These are phyloP conservation scores for Drosophila bifasciata DNA, from an alignment of 1,140 invertebrate species.

Conservation along the genomic window DNA sequence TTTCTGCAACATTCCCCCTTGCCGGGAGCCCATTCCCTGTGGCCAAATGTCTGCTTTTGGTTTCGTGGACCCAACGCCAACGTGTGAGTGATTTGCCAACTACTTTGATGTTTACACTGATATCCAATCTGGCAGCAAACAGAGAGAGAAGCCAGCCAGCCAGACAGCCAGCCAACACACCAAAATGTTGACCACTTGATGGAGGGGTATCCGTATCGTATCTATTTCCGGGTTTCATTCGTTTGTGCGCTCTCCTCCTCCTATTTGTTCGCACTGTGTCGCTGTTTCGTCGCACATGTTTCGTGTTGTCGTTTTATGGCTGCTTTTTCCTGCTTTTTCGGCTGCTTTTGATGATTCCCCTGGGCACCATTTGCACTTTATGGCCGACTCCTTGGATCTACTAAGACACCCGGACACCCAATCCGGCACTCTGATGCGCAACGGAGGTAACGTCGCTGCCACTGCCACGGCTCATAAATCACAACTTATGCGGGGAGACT, in stretches of 20 bases:
- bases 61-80: constrained; percentile 38
- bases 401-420: too few relatives aligned
- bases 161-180: neutral
- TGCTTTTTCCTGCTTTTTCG: too few relatives aligned
- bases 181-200: constrained; percentile 65
- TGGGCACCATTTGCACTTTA: constrained; percentile 78
- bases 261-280: neutral
- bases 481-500: constrained; percentile 45
- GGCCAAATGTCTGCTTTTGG: constrained; percentile 23
- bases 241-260: neutral
- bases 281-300: constrained; percentile 59
- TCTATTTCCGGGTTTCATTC: constrained; percentile 55
- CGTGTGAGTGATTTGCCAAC: constrained; percentile 66
- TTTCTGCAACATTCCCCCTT: neutral
- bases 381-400: constrained; percentile 27
- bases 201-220: too few relatives aligned
- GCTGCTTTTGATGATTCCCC: constrained; percentile 73
- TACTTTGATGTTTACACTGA: constrained; percentile 66
- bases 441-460: constrained; percentile 16
- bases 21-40: neutral
- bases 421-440: too few relatives aligned
- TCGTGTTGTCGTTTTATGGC: constrained; percentile 66
- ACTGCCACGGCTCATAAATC: constrained; percentile 58
- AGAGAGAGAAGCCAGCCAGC: constrained; percentile 4
- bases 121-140: constrained; percentile 54